Conservation (phyloP, 2,797 vertebrate species). For the Spatula versicolor region DNA sequence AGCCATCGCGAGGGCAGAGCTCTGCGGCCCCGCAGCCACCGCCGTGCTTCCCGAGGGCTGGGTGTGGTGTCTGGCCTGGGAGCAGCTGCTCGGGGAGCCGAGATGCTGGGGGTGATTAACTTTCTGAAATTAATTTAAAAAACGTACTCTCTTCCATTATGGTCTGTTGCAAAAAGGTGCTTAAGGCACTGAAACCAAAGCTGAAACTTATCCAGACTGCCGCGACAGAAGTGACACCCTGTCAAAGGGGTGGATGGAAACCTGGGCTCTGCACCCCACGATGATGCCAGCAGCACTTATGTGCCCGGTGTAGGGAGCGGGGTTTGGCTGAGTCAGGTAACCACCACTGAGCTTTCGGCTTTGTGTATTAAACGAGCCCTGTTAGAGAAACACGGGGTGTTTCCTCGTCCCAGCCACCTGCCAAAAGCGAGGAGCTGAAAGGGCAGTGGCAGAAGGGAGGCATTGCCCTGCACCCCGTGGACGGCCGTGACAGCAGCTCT, state of each 20-base stretch:
- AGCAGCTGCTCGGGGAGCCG: background rate
- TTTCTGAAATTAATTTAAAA: slow-evolving; percentile 19
- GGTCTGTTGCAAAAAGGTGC: slow-evolving; percentile 5
- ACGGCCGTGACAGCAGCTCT: background rate
- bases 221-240: background rate
- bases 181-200: background rate
- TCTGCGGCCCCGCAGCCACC: background rate
- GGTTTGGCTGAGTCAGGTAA: background rate
- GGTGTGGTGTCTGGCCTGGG: background rate
- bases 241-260: background rate
- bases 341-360: background rate
- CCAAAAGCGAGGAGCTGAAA: too few species aligned
- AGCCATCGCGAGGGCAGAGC: background rate
- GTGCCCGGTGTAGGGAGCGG: background rate
- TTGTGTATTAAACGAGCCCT: background rate
- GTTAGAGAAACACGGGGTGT: background rate
- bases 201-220: background rate
- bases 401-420: background rate
- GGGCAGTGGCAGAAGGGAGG: too few species aligned
- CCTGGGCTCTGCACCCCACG: background rate
- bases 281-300: background rate
- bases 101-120: background rate
- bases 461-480: too few species aligned
- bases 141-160: background rate
- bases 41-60: background rate